Base-by-base conservation (phyloP, 2,797 vertebrate genomes). In the Poecilia velifera region DNA sequence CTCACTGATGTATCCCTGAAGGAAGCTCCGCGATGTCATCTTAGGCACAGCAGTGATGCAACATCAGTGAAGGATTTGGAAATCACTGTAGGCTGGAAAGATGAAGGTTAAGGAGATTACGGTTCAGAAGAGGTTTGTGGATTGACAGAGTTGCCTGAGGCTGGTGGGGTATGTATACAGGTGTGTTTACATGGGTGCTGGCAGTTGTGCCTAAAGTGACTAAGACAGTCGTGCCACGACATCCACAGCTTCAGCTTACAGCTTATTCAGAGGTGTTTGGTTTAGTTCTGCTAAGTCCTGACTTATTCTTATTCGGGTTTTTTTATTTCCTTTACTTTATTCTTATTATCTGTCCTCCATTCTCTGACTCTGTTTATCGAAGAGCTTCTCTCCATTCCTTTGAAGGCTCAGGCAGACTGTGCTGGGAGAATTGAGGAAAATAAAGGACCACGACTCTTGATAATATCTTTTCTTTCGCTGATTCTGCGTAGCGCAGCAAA, bases 1-100 rank as follows among this genome's bases (percentile, higher is more conserved):
- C 75, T 76, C 64, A 66, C 81, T 77, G 89, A 91, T 89, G 84
- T 89, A 55, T 84, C 87, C 84, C 86, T 86, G 72, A 88, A 87
- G 85, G 77, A 90, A 79, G 78, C 82, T 76, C 76, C 88, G 89
- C 87, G 92, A 91, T 93, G 91, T 89, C 92, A 90, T 89, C 87
- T 85, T 84, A 79, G 66, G 70, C 82, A 74, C 75, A 16, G 74
- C 59, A 0, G 62, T 93, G 91, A 93, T 92, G 92, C 92, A 93
- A 93, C 86, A 90, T 89, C 78, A 84, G 89, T n/a, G 68, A 72
- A 85, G 83, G 76, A 74, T 89, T 86, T 59, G 82, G 89, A 93
- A 94, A 94, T 93, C 84, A 77, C 89, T 89, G 77, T 74, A 72
- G 87, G 86, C 84, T 84, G 82, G 76, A 85, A 64, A 81, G 68